Base-by-base conservation (phyloP, 2,797 vertebrate genomes). In the Tokudaia tokunoshimensis region DNA sequence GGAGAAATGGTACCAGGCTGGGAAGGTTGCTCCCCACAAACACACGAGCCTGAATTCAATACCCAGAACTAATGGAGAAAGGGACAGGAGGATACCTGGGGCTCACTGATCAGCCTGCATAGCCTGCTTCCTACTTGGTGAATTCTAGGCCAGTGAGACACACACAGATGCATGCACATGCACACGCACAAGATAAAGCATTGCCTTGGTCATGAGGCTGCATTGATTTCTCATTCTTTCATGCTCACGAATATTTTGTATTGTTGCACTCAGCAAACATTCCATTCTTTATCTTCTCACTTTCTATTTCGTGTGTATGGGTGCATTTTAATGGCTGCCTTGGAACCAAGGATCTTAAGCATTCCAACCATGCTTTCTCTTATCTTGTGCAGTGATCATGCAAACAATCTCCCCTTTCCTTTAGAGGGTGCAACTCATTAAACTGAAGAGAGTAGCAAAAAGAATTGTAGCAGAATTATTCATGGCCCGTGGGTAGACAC, bases 161-260 rank as follows among this genome's bases (percentile, higher is more conserved):
- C 85, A 55, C 24, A 87, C 9, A 20, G 29, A 37, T 6, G 52
- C 67, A 74, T n/a, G 72, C 5, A 3, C 1, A 20, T 0, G 2
- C 29, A 70, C 14, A 59, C 4, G 0, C 52, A 75, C 26, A 44
- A 41, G 70, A 74, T 19, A 88, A 74, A 57, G 41, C 20, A 57
- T 50, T 57, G 63, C 44, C n/a, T 31, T n/a, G 55, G 13, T 70
- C 26, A 72, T 34, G 31, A 65, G 61, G 76, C 80, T 14, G 63
- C 41, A 93, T 63, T 95, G 37, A 9, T 47, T 3, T 80, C 59
- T 92, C 52, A 52, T 70, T 91, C 95, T 96, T 97, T 52, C 79
- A n/a, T 75, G 75, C 59, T 65, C 81, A 24, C 67, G 95, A 89
- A 82, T 59, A 81, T 24, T n/a, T 63, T 59, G n/a, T 59, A 72